phyloP scores from a whole-genome alignment of 2,113 vertebrate species.

The Oostethus manadensis region DNA sequence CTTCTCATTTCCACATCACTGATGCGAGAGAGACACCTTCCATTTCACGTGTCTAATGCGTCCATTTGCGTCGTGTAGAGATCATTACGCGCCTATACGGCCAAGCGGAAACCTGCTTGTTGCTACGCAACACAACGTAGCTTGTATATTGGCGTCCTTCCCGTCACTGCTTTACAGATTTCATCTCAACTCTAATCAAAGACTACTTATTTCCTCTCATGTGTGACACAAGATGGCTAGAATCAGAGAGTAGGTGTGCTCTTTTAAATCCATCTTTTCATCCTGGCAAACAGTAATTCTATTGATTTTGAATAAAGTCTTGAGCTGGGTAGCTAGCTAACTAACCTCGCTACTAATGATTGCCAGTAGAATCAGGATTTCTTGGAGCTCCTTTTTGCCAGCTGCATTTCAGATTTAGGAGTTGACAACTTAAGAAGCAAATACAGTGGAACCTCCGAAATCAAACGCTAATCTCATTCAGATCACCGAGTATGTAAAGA shows the following conservation, averaged over 20 bases:
- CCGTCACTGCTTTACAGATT: no score
- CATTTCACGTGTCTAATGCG: constrained; percentile 26
- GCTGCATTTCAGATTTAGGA: no score
- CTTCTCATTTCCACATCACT: constrained; percentile 41
- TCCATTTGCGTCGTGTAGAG: constrained; percentile 22
- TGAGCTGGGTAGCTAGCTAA: background rate
- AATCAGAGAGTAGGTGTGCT: background rate
- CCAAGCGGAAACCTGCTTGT: constrained; percentile 25
- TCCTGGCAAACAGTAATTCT: background rate
- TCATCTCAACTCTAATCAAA: background rate
- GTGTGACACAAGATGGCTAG: background rate
- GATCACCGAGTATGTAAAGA: no score
- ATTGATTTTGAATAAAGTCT: background rate
- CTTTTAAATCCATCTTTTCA: background rate
- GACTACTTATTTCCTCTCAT: background rate
- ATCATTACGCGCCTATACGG: constrained; percentile 25
- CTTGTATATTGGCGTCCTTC: no score
- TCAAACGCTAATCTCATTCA: no score
- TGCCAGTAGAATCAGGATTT: background rate
- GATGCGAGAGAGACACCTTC: constrained; percentile 16
- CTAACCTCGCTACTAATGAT: background rate
- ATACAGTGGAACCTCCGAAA: no score
- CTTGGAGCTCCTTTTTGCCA: no score
- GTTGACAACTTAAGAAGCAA: no score
- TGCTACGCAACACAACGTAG: constrained; percentile 4